phyloP scores from a whole-genome alignment of 2,113 vertebrate species.

The Danionella cerebrum region DNA sequence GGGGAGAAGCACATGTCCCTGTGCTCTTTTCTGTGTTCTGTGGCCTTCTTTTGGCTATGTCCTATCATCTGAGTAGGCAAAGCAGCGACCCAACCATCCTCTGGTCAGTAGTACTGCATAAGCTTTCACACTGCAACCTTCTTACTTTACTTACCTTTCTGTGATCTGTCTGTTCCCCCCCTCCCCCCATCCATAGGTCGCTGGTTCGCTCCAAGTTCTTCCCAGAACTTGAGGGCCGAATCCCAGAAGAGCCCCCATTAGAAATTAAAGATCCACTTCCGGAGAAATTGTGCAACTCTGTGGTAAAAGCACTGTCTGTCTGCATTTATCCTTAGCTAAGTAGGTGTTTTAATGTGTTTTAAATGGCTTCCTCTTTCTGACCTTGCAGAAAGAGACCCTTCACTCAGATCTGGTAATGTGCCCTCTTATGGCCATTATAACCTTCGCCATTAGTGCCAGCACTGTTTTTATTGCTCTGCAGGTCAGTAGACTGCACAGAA shows the following conservation, averaged over 20 bases:
- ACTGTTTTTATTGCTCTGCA: slow-evolving; percentile 86
- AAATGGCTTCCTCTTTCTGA: neutral
- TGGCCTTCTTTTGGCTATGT: slow-evolving; percentile 79
- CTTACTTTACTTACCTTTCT: neutral
- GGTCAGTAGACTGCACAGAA: slow-evolving; percentile 50
- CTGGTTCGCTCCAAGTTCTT: slow-evolving; percentile 77
- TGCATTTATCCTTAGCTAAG: neutral
- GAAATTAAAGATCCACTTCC: slow-evolving; percentile 83
- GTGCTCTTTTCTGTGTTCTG: slow-evolving; percentile 87
- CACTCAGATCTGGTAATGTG: slow-evolving; percentile 88
- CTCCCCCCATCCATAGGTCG: slow-evolving; percentile 69
- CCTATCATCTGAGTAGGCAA: slow-evolving; percentile 85
- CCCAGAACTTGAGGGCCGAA: slow-evolving; percentile 74
- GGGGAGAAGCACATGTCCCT: slow-evolving; percentile 83
- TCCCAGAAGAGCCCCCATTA: slow-evolving; percentile 70
- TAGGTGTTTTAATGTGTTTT: neutral
- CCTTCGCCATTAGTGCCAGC: slow-evolving; percentile 86
- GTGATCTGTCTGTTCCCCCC: neutral
- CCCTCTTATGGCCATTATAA: slow-evolving; percentile 79
- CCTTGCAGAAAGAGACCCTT: slow-evolving; percentile 73
- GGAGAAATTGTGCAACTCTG: slow-evolving; percentile 77
- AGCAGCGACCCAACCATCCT: slow-evolving; percentile 84
- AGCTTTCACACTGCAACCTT: neutral
- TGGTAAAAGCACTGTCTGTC: slow-evolving; percentile 60
- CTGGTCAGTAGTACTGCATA: slow-evolving; percentile 62